Percentiles rank a stretch among this genome's conserved stretches.
phyloP scores from a whole-genome alignment of 2,888 invertebrate species.

The Fragum sueziense region DNA sequence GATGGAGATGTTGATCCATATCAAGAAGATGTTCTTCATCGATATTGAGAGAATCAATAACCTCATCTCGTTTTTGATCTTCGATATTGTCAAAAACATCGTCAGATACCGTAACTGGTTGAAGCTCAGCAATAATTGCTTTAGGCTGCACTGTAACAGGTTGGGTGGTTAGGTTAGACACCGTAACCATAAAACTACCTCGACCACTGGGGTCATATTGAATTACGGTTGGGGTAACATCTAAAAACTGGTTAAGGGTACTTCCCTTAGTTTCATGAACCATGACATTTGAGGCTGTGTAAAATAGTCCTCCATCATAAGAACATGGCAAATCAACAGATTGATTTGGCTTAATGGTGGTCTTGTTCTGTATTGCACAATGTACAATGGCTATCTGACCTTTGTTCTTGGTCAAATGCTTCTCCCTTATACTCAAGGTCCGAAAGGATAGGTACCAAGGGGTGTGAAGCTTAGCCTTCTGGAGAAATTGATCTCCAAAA shows the following conservation, averaged over 20 bases:
- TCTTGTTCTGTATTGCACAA: not conserved
- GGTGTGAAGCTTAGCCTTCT: conserved; percentile 8
- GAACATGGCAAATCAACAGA: too few relatives aligned
- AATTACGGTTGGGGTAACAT: conserved; percentile 23
- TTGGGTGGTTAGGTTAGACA: conserved; percentile 32
- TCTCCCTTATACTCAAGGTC: not conserved
- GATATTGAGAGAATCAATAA: too few relatives aligned
- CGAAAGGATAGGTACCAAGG: conserved; percentile 5
- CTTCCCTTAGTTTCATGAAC: too few relatives aligned
- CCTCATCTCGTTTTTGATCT: not conserved
- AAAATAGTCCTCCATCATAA: too few relatives aligned
- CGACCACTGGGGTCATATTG: not conserved
- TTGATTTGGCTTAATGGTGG: conserved; percentile 5
- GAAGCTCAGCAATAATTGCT: conserved; percentile 19
- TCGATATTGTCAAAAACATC: not conserved
- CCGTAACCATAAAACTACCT: not conserved
- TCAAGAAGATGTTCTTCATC: not conserved
- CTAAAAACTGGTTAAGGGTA: too few relatives aligned
- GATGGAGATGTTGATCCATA: not conserved
- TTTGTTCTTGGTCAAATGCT: not conserved
- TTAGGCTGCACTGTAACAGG: conserved; percentile 20
- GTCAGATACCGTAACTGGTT: conserved; percentile 20
- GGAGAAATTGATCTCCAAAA: conserved; percentile 2
- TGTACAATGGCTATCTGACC: conserved; percentile 1
- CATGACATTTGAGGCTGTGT: too few relatives aligned